Conservation (phyloP, 2,797 vertebrate species). For the Gila robusta region DNA sequence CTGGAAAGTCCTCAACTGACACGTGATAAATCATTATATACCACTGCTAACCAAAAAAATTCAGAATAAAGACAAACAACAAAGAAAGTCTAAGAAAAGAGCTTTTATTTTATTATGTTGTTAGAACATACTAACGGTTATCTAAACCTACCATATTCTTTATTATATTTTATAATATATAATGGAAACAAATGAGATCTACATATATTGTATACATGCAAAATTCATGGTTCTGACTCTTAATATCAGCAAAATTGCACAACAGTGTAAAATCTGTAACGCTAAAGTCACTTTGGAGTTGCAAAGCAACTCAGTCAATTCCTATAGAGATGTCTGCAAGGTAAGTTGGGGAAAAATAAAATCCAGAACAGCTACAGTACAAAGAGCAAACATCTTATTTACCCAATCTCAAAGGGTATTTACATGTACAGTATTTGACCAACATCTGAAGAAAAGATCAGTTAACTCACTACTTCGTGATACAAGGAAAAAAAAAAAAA, state of each 20-base stretch:
- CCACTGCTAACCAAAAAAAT: neutral
- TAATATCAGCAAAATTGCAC: constrained; percentile 19
- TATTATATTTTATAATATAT: constrained; percentile 56
- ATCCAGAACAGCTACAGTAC: constrained; percentile 32
- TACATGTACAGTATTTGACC: constrained; percentile 43
- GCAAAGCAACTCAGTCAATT: neutral
- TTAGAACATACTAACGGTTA: constrained; percentile 42
- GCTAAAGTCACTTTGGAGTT: neutral
- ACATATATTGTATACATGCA: constrained; percentile 32
- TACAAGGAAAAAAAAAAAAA: neutral
- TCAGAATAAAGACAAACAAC: neutral
- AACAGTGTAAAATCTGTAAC: constrained; percentile 10
- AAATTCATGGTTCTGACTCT: constrained; percentile 12
- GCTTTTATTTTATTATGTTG: constrained; percentile 59
- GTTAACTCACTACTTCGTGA: constrained; percentile 24
- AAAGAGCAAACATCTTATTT: constrained; percentile 39
- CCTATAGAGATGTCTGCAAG: neutral
- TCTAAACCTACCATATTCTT: constrained; percentile 55
- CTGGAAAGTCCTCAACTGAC: neutral
- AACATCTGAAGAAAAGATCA: constrained; percentile 32
- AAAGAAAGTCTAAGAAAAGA: constrained; percentile 43
- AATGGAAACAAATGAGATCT: constrained; percentile 36
- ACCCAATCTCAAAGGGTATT: constrained; percentile 36
- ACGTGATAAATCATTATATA: neutral
- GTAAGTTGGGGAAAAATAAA: neutral